Evolutionary conservation across 2,888 invertebrate species (phyloP).

Genomic region (Morinoia aosen): DNA sequence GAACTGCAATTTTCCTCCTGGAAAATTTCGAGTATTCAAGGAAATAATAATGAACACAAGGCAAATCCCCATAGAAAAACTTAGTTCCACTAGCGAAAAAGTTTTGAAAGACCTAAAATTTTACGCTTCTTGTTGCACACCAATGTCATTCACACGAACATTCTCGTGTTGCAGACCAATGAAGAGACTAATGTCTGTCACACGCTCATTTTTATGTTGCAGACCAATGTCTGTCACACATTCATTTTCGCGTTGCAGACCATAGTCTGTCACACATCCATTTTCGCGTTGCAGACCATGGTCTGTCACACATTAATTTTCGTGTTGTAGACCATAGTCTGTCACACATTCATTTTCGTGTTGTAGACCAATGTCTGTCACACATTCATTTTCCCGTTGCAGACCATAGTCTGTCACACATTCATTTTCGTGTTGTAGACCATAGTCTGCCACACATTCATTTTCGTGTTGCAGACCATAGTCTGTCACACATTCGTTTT

Average conservation of each 20-base stretch:
- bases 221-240: too few species aligned
- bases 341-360: conserved; percentile 69
- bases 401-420: conserved; percentile 78
- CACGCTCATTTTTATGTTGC: too few species aligned
- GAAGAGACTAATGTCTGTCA: too few species aligned
- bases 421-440: conserved; percentile 71
- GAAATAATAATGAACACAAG: too few species aligned
- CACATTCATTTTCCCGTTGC: background rate
- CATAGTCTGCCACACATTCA: conserved; percentile 75
- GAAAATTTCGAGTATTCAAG: too few species aligned
- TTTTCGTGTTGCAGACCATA: conserved; percentile 74
- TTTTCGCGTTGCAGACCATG: conserved; percentile 74
- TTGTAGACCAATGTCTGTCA: conserved; percentile 78
- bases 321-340: conserved; percentile 76
- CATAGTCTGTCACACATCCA: background rate
- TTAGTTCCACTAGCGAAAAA: too few species aligned
- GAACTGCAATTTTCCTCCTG: too few species aligned
- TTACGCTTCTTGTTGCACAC: too few species aligned
- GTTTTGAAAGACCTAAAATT: too few species aligned
- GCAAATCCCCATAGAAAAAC: too few species aligned
- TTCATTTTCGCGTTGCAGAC: too few species aligned
- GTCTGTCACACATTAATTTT: conserved; percentile 73
- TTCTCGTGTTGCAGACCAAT: background rate
- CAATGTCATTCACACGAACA: too few species aligned
- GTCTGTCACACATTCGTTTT: conserved; percentile 73